Base-by-base conservation (phyloP, 2,797 vertebrate genomes). In the Erethizon dorsatum region DNA sequence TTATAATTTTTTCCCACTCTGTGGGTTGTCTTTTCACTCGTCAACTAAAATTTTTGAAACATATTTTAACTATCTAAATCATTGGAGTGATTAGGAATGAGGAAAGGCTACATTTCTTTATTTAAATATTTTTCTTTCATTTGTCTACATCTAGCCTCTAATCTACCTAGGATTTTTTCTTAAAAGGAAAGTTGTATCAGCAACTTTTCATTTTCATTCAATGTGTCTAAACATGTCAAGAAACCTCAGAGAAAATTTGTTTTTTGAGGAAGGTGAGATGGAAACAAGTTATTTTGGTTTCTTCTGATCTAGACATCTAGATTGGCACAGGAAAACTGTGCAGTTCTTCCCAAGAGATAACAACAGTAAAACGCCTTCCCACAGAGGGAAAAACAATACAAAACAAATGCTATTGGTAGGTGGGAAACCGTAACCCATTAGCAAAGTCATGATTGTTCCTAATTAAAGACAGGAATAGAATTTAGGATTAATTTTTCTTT, bases 211-310 rank as follows among this genome's bases (percentile, higher is more conserved):
- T 67, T 88, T 92, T 75, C 1, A 47, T 86, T 65, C 28, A 65
- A 0, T 84, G 2, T 93, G 20, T 82, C 57, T 94, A 96, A 93
- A 82, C 17, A 83, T 87, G 57, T 63, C 37, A 57, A 33, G 45
- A 88, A 96, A 83, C 8, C 47, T 45, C n/a, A 78, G 14, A 82
- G 14, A 83, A 77, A 96, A 90, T 54, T 28, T 59, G 31, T 22
- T 90, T 73, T 90, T 75, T 91, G 26, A 83, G 7, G 73, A 96
- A 91, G 28, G 45, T 6, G 82, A 45, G n/a, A 86, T 33, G 75
- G 83, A 18, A 93, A 67, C 31, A 94, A 31, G 18, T 26, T 93
- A 33, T 65, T 75, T 90, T 18, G 47, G 37, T 85, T 84, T 96
- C 37, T 97, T 67, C n/a, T 88, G 12, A 20, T 90, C 24, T 37